phyloP scores from a whole-genome alignment of 1,140 invertebrate species.

The Megalopta genalis region DNA sequence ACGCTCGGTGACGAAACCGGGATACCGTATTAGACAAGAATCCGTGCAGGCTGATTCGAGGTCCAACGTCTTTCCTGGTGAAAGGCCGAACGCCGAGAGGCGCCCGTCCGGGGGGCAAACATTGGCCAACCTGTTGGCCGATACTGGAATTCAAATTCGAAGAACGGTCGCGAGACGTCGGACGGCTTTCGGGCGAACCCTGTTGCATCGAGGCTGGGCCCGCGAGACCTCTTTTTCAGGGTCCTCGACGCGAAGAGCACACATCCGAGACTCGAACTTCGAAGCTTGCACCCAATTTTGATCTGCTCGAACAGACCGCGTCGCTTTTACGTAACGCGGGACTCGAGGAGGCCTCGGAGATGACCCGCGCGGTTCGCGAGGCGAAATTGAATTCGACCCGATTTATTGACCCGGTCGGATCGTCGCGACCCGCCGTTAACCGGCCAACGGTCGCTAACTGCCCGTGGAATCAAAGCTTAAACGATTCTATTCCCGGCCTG shows the following conservation, averaged over 20 bases:
- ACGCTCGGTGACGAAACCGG: slow-evolving; percentile 49
- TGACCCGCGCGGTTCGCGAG: not conserved
- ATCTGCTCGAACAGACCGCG: too few species aligned
- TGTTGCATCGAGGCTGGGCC: too few species aligned
- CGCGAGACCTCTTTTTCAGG: too few species aligned
- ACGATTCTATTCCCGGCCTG: slow-evolving; percentile 53
- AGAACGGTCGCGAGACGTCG: slow-evolving; percentile 51
- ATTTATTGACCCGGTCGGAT: slow-evolving; percentile 57
- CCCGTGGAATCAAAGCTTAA: slow-evolving; percentile 53
- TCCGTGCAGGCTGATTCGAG: slow-evolving; percentile 49
- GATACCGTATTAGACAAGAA: slow-evolving; percentile 63
- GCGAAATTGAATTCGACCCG: slow-evolving; percentile 68
- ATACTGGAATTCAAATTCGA: slow-evolving; percentile 62
- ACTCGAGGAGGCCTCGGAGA: too few species aligned
- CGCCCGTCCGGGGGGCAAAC: too few species aligned
- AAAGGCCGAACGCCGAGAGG: slow-evolving; percentile 45
- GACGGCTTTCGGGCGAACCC: not conserved
- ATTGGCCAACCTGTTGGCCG: slow-evolving; percentile 17
- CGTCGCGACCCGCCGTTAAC: slow-evolving; percentile 60
- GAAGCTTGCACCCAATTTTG: too few species aligned
- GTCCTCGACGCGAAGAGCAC: too few species aligned
- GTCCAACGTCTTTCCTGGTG: slow-evolving; percentile 55
- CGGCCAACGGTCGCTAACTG: slow-evolving; percentile 59
- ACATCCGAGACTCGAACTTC: too few species aligned
- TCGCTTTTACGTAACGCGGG: too few species aligned